Base-by-base conservation (phyloP, 2,888 invertebrate genomes). In the Strigamia transsilvanica region DNA sequence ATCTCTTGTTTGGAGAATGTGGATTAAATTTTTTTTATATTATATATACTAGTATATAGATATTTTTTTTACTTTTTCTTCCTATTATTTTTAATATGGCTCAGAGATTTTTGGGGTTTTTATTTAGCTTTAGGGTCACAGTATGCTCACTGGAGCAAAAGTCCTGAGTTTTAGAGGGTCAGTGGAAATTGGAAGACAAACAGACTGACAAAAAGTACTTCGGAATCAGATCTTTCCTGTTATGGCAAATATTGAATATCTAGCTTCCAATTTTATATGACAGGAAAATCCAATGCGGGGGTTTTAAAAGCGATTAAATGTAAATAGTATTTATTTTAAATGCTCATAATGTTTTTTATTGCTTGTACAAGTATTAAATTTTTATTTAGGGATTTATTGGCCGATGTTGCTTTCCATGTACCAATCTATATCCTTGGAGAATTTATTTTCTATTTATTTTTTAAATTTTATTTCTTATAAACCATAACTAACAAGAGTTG, bases 401-500 rank as follows among this genome's bases (percentile, higher is more conserved):
- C 38, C 38, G 27, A 27, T 27, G 27, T 27, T 27, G 2, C 2
- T 27, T 27, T 27, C 27, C 27, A 27, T 3, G 27, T 27, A 56
- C n/a, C 0, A 56, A 6, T 18, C 10, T 18, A 56, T 18, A 4
- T 18, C 5, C n/a, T 56, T 18, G 21, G 56, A 0, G 3, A 56
- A n/a, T 56, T 56, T 56, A 6, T 18, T 56, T 1, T 56, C 7
- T 18, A 21, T 18, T 2, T 51, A 21, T 56, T 38, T 56, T 46
- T 46, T 9, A 46, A 12, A 46, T 46, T 46, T 56, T 56, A 56
- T 56, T 18, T 56, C 56, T 56, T 56, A 73, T 13, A 73, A 73
- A 73, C 73, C 73, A 73, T 73, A 73, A 73, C 73, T 73, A 73
- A 73, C 73, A 27, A 13, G 73, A 73, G 73, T 73, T 27, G 73